phyloP scores from a whole-genome alignment of 2,888 invertebrate species.

The Meloe dianella region DNA sequence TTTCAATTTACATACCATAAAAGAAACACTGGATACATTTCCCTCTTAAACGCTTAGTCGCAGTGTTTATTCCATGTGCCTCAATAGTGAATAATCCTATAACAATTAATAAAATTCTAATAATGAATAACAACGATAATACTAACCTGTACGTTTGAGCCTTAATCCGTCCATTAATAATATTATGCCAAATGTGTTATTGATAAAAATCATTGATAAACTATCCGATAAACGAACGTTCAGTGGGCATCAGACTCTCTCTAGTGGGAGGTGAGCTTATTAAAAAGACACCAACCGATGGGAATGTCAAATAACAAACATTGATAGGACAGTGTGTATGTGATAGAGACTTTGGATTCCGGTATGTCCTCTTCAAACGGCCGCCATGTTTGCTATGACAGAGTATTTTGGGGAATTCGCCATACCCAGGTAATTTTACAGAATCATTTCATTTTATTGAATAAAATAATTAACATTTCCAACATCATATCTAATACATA shows the following conservation, averaged over 20 bases:
- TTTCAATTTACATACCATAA: not conserved
- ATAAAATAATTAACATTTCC: too few relatives aligned
- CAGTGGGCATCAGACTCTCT: slow-evolving; percentile 22
- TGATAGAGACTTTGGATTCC: slow-evolving; percentile 31
- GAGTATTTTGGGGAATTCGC: slow-evolving; percentile 63
- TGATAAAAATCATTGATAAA: slow-evolving; percentile 1
- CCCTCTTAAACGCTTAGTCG: slow-evolving; percentile 28
- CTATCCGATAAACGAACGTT: slow-evolving; percentile 14
- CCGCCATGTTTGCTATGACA: slow-evolving; percentile 63
- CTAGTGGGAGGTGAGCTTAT: slow-evolving; percentile 29
- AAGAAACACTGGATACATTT: slow-evolving; percentile 12
- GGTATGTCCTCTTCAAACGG: slow-evolving; percentile 41
- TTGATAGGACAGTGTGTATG: slow-evolving; percentile 28
- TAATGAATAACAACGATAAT: not conserved
- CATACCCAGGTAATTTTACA: slow-evolving; percentile 57
- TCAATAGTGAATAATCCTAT: slow-evolving; percentile 14
- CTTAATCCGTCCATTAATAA: slow-evolving; percentile 15
- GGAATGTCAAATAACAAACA: slow-evolving; percentile 21
- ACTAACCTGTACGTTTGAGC: slow-evolving; percentile 20
- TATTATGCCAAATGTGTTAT: not conserved
- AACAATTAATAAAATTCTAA: not conserved
- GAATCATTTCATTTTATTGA: not conserved
- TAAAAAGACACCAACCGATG: slow-evolving; percentile 19
- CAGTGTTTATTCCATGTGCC: slow-evolving; percentile 30
- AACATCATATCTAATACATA: too few relatives aligned